Evolutionary conservation across 2,797 vertebrate genomes (phyloP).

Genomic region (Limosa lapponica): DNA sequence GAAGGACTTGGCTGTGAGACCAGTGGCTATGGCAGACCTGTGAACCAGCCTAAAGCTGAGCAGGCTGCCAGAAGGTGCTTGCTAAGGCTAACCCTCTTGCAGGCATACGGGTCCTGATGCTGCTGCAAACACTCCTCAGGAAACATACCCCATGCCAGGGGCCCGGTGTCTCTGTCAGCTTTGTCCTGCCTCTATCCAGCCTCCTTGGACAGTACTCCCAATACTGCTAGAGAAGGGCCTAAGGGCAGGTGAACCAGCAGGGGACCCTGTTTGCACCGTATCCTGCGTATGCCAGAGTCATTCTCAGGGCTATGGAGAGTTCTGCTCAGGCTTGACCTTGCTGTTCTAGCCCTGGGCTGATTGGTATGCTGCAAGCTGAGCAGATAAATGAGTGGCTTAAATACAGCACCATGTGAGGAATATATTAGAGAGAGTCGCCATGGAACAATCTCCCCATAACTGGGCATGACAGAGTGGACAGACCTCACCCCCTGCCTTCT

Average conservation of each 20-base stretch:
- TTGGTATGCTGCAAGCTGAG: conserved; percentile 22
- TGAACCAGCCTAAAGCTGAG: background rate
- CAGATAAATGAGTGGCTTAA: conserved; percentile 43
- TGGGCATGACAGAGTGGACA: background rate
- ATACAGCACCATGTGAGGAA: conserved; percentile 1
- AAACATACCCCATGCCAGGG: background rate
- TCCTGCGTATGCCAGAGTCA: background rate
- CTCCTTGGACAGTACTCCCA: background rate
- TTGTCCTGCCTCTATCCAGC: background rate
- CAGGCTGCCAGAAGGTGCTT: background rate
- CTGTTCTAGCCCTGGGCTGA: conserved; percentile 1
- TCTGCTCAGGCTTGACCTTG: conserved; percentile 42
- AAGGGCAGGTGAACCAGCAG: background rate
- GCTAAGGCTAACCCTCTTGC: background rate
- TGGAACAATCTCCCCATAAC: background rate
- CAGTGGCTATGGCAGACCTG: background rate
- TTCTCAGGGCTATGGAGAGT: background rate
- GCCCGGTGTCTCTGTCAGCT: background rate
- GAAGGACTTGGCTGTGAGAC: background rate
- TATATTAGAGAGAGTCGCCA: background rate
- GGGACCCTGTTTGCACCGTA: background rate
- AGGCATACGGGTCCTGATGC: background rate
- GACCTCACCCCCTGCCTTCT: background rate
- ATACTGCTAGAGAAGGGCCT: fast-evolving
- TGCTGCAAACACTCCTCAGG: background rate